Evolutionary conservation across 2,888 invertebrate genomes (phyloP).

Genomic region (Scelioninae gen. 1): DNA sequence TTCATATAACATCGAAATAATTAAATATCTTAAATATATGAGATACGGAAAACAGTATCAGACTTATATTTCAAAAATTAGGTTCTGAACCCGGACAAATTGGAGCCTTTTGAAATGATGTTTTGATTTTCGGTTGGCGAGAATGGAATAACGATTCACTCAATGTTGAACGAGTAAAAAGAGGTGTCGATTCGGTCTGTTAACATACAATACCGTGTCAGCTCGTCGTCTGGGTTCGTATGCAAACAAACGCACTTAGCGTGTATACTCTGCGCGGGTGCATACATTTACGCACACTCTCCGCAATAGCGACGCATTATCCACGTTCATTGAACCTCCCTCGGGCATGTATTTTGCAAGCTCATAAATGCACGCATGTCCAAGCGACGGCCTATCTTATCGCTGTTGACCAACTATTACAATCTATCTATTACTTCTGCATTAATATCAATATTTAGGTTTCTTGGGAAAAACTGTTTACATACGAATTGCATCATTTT

Average conservation of each 20-base stretch:
- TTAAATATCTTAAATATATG: too few species aligned
- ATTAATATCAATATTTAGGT: slow-evolving; percentile 39
- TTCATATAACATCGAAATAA: too few species aligned
- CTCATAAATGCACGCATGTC: slow-evolving; percentile 47
- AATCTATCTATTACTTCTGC: slow-evolving; percentile 42
- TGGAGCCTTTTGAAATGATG: too few species aligned
- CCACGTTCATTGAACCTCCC: slow-evolving; percentile 56
- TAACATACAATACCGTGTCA: slow-evolving; percentile 71
- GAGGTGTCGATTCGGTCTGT: slow-evolving; percentile 72
- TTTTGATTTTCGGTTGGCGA: slow-evolving; percentile 29
- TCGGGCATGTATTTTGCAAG: slow-evolving; percentile 52
- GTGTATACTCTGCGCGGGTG: slow-evolving; percentile 54
- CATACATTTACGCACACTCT: slow-evolving; percentile 54
- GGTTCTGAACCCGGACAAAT: too few species aligned
- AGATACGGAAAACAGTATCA: too few species aligned
- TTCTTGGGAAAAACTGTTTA: not conserved
- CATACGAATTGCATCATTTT: too few species aligned
- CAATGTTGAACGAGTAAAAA: slow-evolving; percentile 51
- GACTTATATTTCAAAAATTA: too few species aligned
- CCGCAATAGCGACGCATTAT: slow-evolving; percentile 56
- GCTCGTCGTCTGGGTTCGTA: slow-evolving; percentile 60
- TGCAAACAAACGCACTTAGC: slow-evolving; percentile 69
- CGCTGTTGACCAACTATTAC: slow-evolving; percentile 44
- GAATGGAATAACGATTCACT: slow-evolving; percentile 47
- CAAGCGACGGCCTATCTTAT: slow-evolving; percentile 43